Conservation (phyloP, 1,140 invertebrate species). For the Telenomus remus region DNA sequence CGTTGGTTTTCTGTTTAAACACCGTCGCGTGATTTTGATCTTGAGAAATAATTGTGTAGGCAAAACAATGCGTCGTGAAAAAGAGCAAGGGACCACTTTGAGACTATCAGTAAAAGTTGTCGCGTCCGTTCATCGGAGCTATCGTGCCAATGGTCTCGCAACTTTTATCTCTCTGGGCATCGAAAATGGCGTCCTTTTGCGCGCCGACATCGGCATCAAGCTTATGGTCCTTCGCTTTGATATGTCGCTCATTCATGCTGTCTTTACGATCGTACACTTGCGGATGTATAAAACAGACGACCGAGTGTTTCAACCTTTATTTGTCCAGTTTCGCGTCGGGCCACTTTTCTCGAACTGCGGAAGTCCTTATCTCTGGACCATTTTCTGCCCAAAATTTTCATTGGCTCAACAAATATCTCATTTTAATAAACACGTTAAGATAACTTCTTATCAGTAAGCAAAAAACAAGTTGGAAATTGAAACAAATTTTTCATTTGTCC, state of each 20-base stretch:
- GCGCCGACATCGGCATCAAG: conserved; percentile 29
- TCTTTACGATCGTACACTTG: conserved; percentile 43
- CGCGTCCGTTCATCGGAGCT: conserved; percentile 14
- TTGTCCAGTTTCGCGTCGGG: conserved; percentile 28
- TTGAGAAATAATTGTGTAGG: conserved; percentile 39
- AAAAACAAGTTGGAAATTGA: no score
- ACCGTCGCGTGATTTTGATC: conserved; percentile 44
- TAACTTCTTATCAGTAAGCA: no score
- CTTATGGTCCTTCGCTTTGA: conserved; percentile 36
- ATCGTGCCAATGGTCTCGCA: conserved; percentile 36
- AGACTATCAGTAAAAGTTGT: conserved; percentile 30
- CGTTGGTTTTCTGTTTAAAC: no score
- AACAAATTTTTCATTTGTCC: no score
- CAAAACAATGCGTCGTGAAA: neutral
- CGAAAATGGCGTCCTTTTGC: conserved; percentile 42
- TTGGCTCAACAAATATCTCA: no score
- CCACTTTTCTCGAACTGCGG: no score
- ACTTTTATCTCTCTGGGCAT: conserved; percentile 40
- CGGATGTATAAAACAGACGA: conserved; percentile 40
- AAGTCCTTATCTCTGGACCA: no score
- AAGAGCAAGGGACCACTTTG: conserved; percentile 7
- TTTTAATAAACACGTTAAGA: no score
- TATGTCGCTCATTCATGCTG: conserved; percentile 35
- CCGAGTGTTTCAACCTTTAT: conserved; percentile 47
- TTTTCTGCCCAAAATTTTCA: no score